Conservation (phyloP, 2,797 vertebrate genomes). For the Myripristis murdjan region DNA sequence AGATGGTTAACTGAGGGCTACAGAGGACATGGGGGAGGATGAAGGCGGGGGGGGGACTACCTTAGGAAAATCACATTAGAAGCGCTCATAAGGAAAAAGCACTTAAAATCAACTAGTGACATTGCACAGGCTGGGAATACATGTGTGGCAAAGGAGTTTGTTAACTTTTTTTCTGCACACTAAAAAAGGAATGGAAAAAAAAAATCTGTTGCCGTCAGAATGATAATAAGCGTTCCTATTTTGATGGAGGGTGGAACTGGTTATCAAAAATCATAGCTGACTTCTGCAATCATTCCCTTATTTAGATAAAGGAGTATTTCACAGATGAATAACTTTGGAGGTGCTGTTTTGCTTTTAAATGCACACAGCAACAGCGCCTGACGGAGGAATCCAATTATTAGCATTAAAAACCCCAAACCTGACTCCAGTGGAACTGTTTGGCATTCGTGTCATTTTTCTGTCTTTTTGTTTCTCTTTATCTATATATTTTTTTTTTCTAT, state of each 20-base stretch:
- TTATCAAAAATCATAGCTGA: slow-evolving; percentile 15
- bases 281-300: background rate
- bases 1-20: slow-evolving; percentile 72
- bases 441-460: slow-evolving; percentile 18
- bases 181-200: too few species aligned
- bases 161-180: background rate
- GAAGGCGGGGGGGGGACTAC: slow-evolving; percentile 1
- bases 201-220: background rate
- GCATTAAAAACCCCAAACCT: slow-evolving; percentile 2
- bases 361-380: slow-evolving; percentile 14
- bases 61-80: slow-evolving; percentile 45
- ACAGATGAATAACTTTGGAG: slow-evolving; percentile 9
- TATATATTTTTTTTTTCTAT: slow-evolving; percentile 8
- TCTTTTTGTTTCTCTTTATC: slow-evolving; percentile 6
- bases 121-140: slow-evolving; percentile 31
- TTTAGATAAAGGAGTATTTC: slow-evolving; percentile 14
- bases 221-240: background rate
- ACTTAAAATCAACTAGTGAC: slow-evolving; percentile 47
- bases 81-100: slow-evolving; percentile 23
- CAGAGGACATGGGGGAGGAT: slow-evolving; percentile 32
- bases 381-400: slow-evolving; percentile 36
- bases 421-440: slow-evolving; percentile 18
- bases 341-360: slow-evolving; percentile 27
- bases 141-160: background rate
- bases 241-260: background rate